Conservation (phyloP, 2,797 vertebrate species). For the Yasuhikotakia modesta region DNA sequence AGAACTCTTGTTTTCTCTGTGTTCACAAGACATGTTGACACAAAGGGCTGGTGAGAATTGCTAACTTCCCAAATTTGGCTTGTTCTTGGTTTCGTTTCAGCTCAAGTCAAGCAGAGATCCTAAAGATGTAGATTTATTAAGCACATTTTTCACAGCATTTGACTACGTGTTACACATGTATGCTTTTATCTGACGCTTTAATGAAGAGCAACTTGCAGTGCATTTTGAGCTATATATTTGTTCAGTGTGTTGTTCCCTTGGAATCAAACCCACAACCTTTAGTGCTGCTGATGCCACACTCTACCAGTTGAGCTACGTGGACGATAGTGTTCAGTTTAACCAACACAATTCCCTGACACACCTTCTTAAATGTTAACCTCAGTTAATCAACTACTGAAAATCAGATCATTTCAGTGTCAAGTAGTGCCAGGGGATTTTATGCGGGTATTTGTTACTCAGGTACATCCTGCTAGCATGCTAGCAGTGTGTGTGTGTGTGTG, state of each 20-base stretch:
- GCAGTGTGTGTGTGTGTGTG: too few species aligned
- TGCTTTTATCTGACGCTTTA: too few species aligned
- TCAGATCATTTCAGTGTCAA: slow-evolving; percentile 41
- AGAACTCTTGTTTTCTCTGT: background rate
- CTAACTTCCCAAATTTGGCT: slow-evolving; percentile 13
- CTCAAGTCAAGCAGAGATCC: slow-evolving; percentile 2
- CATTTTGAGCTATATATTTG: too few species aligned
- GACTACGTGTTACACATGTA: too few species aligned
- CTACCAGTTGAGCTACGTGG: too few species aligned
- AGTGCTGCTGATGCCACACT: too few species aligned
- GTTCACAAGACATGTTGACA: background rate
- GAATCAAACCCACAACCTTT: too few species aligned
- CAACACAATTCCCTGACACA: slow-evolving; percentile 23
- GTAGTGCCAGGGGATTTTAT: slow-evolving; percentile 30
- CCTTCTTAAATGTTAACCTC: slow-evolving; percentile 47
- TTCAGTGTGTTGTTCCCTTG: too few species aligned
- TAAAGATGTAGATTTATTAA: background rate
- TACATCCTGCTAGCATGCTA: background rate
- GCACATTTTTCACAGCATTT: slow-evolving; percentile 3
- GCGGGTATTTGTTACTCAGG: slow-evolving; percentile 5
- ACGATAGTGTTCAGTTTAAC: slow-evolving; percentile 10
- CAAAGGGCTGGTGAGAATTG: background rate
- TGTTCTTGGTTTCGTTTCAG: background rate
- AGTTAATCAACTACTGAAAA: slow-evolving; percentile 53
- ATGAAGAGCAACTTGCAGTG: too few species aligned